A percentile compares a stretch with the other conserved stretches of the same genome.
Conservation (phyloP, 2,888 invertebrate genomes). For the Nomada ferruginata region DNA sequence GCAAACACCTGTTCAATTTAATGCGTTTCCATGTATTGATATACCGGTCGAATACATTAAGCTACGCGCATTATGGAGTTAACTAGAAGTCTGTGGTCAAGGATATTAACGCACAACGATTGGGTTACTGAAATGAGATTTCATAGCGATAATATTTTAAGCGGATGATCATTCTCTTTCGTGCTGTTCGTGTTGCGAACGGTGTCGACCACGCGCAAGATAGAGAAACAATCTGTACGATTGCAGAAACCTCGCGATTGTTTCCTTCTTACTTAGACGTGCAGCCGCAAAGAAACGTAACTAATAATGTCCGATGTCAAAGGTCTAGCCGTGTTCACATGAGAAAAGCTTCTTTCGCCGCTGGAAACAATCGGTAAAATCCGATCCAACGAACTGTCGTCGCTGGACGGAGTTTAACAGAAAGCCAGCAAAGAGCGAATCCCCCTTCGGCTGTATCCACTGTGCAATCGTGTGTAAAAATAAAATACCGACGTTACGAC, state of each 20-base stretch:
- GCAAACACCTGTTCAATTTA: too few relatives aligned
- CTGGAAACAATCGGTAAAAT: conserved; percentile 33
- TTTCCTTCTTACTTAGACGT: background rate
- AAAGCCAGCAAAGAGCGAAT: conserved; percentile 28
- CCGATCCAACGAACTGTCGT: conserved; percentile 24
- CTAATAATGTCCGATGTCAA: conserved; percentile 28
- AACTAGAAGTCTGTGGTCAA: too few relatives aligned
- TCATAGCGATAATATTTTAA: background rate
- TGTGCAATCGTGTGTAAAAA: conserved; percentile 29
- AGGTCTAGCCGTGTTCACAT: conserved; percentile 21
- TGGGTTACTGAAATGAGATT: conserved; percentile 4
- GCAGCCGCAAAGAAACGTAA: background rate
- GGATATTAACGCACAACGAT: too few relatives aligned
- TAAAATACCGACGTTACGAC: conserved; percentile 3
- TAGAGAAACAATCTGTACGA: background rate
- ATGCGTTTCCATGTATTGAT: too few relatives aligned
- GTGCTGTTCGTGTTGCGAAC: background rate
- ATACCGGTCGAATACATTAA: too few relatives aligned
- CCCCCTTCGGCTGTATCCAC: conserved; percentile 20
- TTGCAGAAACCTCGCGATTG: background rate
- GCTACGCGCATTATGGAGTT: too few relatives aligned
- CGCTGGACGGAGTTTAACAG: conserved; percentile 19
- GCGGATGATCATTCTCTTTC: conserved; percentile 20
- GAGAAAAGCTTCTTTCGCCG: conserved; percentile 20
- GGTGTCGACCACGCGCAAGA: background rate